phyloP scores from a whole-genome alignment of 2,113 vertebrate species.

The Gopherus evgoodei region DNA sequence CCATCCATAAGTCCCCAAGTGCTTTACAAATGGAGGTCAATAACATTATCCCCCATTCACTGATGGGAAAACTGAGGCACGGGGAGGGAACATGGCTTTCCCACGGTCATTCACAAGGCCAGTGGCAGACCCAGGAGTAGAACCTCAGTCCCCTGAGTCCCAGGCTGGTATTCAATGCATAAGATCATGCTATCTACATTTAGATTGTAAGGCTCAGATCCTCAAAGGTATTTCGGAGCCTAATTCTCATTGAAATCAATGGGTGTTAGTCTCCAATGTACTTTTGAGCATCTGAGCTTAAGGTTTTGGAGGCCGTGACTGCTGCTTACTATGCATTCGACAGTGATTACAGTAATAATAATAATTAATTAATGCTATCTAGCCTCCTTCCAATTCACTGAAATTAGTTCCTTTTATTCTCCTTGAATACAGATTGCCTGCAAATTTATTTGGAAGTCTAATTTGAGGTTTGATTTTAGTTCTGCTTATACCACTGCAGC shows the following conservation, averaged over 20 bases:
- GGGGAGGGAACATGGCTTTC: rapidly evolving
- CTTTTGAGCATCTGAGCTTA: background rate
- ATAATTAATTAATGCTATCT: background rate
- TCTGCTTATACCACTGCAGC: background rate
- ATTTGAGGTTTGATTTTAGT: background rate
- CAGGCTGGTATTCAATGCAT: rapidly evolving
- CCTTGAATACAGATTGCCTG: background rate
- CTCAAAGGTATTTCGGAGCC: background rate
- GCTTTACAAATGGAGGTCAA: background rate
- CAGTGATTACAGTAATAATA: background rate
- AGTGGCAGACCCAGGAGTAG: background rate
- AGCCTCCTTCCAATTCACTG: background rate
- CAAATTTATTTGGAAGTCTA: background rate
- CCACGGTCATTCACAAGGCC: background rate
- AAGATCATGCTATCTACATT: background rate
- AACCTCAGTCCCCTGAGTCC: background rate
- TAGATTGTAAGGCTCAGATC: background rate
- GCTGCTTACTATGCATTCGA: background rate
- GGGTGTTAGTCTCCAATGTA: background rate
- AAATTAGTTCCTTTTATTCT: background rate
- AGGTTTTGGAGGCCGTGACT: background rate
- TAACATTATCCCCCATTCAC: background rate
- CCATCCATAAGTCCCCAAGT: background rate
- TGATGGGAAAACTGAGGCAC: background rate
- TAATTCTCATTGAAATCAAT: background rate